These are phyloP conservation scores for Tachysurus vachellii DNA, from an alignment of 2,113 vertebrate species.

Conservation along the genomic window DNA sequence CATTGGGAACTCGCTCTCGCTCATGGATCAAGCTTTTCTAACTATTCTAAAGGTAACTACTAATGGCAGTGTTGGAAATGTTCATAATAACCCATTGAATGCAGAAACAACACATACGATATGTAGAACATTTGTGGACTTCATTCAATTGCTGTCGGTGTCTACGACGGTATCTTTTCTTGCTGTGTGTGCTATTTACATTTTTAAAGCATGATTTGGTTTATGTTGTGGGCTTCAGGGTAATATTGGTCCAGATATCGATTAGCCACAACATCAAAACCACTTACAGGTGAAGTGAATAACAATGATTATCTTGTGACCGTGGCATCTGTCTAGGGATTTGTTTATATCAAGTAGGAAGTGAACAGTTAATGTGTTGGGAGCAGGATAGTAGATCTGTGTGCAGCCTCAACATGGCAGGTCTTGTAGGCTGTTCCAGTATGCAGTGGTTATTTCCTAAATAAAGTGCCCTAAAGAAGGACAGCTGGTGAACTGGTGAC, in stretches of 20 bases:
- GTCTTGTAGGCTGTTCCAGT: no score
- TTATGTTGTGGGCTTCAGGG: not conserved
- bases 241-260: not conserved
- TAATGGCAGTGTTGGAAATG: not conserved
- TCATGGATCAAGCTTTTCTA: not conserved
- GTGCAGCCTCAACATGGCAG: no score
- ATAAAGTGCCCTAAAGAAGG: no score
- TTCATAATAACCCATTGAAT: not conserved
- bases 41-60: not conserved
- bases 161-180: not conserved
- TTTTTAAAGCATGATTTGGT: not conserved
- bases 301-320: no score
- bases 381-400: no score
- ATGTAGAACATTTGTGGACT: not conserved
- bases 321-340: no score
- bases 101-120: not conserved
- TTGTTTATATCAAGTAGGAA: no score
- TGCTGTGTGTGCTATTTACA: not conserved
- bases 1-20: not conserved
- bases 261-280: no score
- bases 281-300: no score
- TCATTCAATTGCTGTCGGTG: not conserved
- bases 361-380: no score
- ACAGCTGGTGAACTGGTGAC: no score
- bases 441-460: no score